Evolutionary conservation across 2,888 invertebrate genomes (phyloP).

Genomic region (Labia minor): DNA sequence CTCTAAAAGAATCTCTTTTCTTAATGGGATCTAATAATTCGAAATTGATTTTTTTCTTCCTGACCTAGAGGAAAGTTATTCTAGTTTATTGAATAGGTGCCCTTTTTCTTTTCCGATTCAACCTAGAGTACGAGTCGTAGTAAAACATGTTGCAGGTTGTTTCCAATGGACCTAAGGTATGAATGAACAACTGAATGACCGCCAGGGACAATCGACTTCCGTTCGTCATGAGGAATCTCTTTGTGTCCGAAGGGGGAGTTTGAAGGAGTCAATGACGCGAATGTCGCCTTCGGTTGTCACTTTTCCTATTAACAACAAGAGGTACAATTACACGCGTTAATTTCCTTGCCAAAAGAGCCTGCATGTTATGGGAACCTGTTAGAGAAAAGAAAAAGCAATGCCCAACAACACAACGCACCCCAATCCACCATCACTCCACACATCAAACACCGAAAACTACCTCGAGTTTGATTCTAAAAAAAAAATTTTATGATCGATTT

Average conservation of each 20-base stretch:
- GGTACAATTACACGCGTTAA: slow-evolving; percentile 6
- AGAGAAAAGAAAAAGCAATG: too few species aligned
- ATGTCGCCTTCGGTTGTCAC: neutral
- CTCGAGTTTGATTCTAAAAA: too few species aligned
- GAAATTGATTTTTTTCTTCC: too few species aligned
- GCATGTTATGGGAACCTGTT: slow-evolving; percentile 1
- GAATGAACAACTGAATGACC: neutral
- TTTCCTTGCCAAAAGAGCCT: neutral
- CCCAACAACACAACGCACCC: too few species aligned
- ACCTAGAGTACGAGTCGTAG: neutral
- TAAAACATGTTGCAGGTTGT: slow-evolving; percentile 7
- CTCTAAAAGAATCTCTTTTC: too few species aligned
- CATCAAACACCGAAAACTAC: too few species aligned
- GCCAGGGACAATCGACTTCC: neutral
- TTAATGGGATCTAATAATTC: too few species aligned
- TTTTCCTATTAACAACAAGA: neutral
- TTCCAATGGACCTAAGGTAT: neutral
- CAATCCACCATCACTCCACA: too few species aligned
- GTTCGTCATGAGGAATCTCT: neutral
- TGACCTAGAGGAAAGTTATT: too few species aligned
- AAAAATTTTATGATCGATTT: too few species aligned
- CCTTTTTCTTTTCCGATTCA: too few species aligned
- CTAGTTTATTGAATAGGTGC: too few species aligned
- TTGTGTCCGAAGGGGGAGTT: neutral
- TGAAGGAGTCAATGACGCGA: neutral